phyloP scores from a whole-genome alignment of 2,888 invertebrate genomes.

The Watsonalla cultraria region DNA sequence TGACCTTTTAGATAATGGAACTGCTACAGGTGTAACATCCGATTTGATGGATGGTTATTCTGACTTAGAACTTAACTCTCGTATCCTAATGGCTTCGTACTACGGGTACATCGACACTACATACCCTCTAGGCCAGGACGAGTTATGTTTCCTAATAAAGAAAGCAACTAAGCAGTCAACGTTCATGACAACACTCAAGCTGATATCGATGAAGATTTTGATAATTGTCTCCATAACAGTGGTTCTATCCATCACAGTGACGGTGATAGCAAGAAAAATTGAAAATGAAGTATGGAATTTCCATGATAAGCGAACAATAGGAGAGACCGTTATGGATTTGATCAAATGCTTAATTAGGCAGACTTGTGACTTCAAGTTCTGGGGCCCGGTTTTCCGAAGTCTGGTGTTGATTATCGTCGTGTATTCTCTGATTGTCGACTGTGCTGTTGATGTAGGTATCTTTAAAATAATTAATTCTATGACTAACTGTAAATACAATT shows the following conservation, averaged over 20 bases:
- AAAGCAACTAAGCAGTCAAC: constrained; percentile 69
- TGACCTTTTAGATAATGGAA: constrained; percentile 59
- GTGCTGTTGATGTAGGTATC: constrained; percentile 68
- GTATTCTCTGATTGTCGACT: constrained; percentile 64
- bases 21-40: constrained; percentile 64
- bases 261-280: constrained; percentile 39
- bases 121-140: constrained; percentile 72
- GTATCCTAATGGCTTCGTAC: constrained; percentile 73
- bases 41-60: constrained; percentile 70
- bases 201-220: constrained; percentile 52
- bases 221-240: constrained; percentile 44
- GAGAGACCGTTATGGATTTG: constrained; percentile 46
- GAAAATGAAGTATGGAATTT: constrained; percentile 46
- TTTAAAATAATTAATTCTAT: background rate
- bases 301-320: constrained; percentile 31
- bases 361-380: constrained; percentile 56
- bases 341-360: constrained; percentile 66
- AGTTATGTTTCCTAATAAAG: constrained; percentile 75
- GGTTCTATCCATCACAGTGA: constrained; percentile 35
- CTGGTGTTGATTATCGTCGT: constrained; percentile 49
- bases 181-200: constrained; percentile 58
- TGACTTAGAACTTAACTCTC: constrained; percentile 74
- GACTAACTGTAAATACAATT: background rate
- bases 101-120: constrained; percentile 73
- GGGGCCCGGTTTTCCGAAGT: constrained; percentile 54